Base-by-base conservation (phyloP, 2,797 vertebrate genomes). In the Brachyalestes nurse region DNA sequence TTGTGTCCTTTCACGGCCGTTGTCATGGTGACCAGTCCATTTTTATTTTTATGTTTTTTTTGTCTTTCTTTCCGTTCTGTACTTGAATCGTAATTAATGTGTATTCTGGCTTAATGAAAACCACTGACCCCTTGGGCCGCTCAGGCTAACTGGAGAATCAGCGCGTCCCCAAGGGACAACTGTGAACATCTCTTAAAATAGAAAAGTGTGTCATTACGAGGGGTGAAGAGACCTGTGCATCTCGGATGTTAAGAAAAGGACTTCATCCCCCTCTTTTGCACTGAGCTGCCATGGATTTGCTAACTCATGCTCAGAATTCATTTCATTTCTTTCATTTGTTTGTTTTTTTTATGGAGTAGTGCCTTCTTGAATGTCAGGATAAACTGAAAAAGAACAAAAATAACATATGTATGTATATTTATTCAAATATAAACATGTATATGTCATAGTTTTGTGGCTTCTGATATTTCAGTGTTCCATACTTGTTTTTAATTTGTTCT, bases 21-120 rank as follows among this genome's bases (percentile, higher is more conserved):
- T n/a, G 74, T 67, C 81, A 82, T 78, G 75, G 75, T 51, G 70
- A 66, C 75, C 5, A 58, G 14, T 45, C 28, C n/a, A 28, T 1
- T 42, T 64, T 61, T 69, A 2, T 25, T 64, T 25, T 9, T 23
- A 21, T 17, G 19, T 10, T n/a, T 65, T 23, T 55, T 53, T 12
- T 34, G n/a, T 25, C 2, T 6, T 10, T 6, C 16, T 17, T 72
- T 45, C 16, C 17, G 6, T 49, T 23, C 23, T 70, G 40, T 34
- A 72, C 60, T 25, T 77, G 74, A 72, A 74, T 47, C 67, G 81
- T 78, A 82, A 78, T 82, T 82, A 82, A 78, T 66, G 81, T 82
- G 61, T 23, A 21, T 73, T 82, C 75, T 9, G 60, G 66, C 70
- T 67, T 73, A 82, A 73, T 61, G 81, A 82, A 82, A 73, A 62